Conservation (phyloP, 1,140 invertebrate species). For the Scaptomyza hsui region DNA sequence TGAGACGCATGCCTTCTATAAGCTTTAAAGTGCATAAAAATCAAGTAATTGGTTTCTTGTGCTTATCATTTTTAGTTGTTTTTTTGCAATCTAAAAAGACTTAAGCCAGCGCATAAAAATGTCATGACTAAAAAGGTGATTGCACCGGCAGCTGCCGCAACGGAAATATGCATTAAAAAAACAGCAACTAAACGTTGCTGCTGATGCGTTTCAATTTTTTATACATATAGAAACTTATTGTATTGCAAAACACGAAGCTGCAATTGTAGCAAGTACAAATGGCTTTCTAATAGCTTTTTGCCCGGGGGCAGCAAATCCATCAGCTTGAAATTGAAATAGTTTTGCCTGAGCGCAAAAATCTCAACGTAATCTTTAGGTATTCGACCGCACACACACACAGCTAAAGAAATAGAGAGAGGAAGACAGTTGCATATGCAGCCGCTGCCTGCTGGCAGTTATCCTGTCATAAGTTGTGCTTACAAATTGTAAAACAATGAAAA, state of each 20-base stretch:
- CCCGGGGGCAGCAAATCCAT: conserved; percentile 58
- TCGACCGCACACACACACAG: background rate
- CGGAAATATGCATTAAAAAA: conserved; percentile 45
- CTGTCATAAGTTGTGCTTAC: conserved; percentile 81
- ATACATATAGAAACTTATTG: conserved; percentile 29
- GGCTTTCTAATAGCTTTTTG: conserved; percentile 74
- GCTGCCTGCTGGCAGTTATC: conserved; percentile 60
- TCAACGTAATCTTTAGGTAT: conserved; percentile 15
- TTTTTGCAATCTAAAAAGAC: background rate
- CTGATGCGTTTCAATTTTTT: conserved; percentile 11
- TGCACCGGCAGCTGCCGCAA: background rate
- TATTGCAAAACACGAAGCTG: conserved; percentile 26
- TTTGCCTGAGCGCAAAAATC: conserved; percentile 33
- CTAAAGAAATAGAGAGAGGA: background rate
- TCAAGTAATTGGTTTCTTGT: background rate
- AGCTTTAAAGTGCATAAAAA: conserved; percentile 8
- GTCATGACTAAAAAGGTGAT: background rate
- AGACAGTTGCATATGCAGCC: conserved; percentile 20
- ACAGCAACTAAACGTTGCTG: conserved; percentile 16
- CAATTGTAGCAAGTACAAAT: conserved; percentile 45
- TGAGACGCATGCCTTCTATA: background rate
- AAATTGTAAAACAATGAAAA: conserved; percentile 82
- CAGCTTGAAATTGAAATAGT: conserved; percentile 65
- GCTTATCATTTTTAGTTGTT: too few species aligned
- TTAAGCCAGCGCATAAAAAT: conserved; percentile 12